phyloP scores from a whole-genome alignment of 2,888 invertebrate species.

The Leucozona laternaria region DNA sequence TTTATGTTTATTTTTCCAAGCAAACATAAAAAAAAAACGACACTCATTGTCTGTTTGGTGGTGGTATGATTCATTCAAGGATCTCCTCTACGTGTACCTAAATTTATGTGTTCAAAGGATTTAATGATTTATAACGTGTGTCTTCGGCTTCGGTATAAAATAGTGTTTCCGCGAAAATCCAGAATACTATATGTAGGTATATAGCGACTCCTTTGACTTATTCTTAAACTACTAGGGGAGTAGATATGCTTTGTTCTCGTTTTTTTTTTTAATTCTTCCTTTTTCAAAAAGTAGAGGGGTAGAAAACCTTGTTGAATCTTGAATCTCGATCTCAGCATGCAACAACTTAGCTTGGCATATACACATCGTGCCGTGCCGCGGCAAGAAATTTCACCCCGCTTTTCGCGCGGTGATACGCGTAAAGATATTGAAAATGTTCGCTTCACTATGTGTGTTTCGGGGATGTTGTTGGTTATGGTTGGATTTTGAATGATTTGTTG shows the following conservation, averaged over 20 bases:
- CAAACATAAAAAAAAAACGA: slow-evolving; percentile 68
- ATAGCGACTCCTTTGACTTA: slow-evolving; percentile 30
- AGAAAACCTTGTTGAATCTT: slow-evolving; percentile 37
- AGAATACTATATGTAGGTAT: not conserved
- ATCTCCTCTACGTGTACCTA: slow-evolving; percentile 14
- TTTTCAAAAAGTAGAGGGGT: slow-evolving; percentile 37
- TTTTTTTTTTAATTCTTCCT: not conserved
- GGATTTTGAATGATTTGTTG: slow-evolving; percentile 62
- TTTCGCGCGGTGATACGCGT: slow-evolving; percentile 64
- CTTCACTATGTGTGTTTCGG: slow-evolving; percentile 27
- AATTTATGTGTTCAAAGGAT: slow-evolving; percentile 46
- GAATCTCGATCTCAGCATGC: slow-evolving; percentile 59
- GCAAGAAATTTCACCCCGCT: slow-evolving; percentile 46
- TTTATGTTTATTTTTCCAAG: slow-evolving; percentile 73
- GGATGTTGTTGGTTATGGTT: slow-evolving; percentile 74
- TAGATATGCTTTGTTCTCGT: slow-evolving; percentile 25
- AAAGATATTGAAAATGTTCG: slow-evolving; percentile 17
- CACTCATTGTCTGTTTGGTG: slow-evolving; percentile 60
- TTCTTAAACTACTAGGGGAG: slow-evolving; percentile 50
- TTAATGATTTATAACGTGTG: slow-evolving; percentile 57
- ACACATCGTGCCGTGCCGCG: slow-evolving; percentile 41
- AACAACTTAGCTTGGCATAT: slow-evolving; percentile 21
- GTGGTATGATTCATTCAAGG: slow-evolving; percentile 52
- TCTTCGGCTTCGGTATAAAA: slow-evolving; percentile 17
- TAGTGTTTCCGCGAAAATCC: slow-evolving; percentile 51